phyloP scores from a whole-genome alignment of 2,888 invertebrate genomes.

The Drosophila tripunctata region DNA sequence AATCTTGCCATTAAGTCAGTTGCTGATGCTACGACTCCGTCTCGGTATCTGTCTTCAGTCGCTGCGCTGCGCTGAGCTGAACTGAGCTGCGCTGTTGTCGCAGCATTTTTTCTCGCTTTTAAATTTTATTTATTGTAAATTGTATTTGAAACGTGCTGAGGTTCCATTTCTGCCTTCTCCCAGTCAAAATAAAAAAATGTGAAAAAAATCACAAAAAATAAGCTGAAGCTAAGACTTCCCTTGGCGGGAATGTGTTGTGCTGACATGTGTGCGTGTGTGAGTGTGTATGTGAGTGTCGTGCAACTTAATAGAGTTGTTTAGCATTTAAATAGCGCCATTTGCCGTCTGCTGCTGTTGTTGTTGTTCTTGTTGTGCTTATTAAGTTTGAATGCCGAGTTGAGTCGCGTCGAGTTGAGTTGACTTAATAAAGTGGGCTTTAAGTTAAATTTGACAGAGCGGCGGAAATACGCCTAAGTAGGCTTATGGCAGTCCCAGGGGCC shows the following conservation, averaged over 20 bases:
- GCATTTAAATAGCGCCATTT: slow-evolving; percentile 76
- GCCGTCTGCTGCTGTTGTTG: slow-evolving; percentile 37
- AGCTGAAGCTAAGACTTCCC: slow-evolving; percentile 38
- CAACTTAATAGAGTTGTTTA: slow-evolving; percentile 79
- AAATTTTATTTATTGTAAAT: slow-evolving; percentile 80
- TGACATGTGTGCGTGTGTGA: slow-evolving; percentile 28
- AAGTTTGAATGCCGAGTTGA: slow-evolving; percentile 62
- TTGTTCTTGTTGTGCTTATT: slow-evolving; percentile 61
- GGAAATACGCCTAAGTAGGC: slow-evolving; percentile 48
- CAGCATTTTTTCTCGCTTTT: slow-evolving; percentile 70
- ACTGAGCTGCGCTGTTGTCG: slow-evolving; percentile 38
- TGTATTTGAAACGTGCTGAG: slow-evolving; percentile 80
- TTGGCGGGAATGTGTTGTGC: slow-evolving; percentile 40
- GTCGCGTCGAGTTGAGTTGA: slow-evolving; percentile 52
- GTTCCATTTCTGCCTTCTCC: slow-evolving; percentile 58
- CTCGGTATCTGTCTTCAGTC: slow-evolving; percentile 38
- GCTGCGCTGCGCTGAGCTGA: neutral
- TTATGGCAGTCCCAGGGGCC: slow-evolving; percentile 30
- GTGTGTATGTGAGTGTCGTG: slow-evolving; percentile 63
- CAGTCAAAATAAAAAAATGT: neutral
- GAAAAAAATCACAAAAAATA: slow-evolving; percentile 18
- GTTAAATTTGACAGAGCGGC: slow-evolving; percentile 38
- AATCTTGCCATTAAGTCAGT: slow-evolving; percentile 59
- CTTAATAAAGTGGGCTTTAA: slow-evolving; percentile 76
- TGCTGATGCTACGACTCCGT: slow-evolving; percentile 22